Evolutionary conservation across 2,888 invertebrate species (phyloP).

Genomic region (Halictus ligatus): DNA sequence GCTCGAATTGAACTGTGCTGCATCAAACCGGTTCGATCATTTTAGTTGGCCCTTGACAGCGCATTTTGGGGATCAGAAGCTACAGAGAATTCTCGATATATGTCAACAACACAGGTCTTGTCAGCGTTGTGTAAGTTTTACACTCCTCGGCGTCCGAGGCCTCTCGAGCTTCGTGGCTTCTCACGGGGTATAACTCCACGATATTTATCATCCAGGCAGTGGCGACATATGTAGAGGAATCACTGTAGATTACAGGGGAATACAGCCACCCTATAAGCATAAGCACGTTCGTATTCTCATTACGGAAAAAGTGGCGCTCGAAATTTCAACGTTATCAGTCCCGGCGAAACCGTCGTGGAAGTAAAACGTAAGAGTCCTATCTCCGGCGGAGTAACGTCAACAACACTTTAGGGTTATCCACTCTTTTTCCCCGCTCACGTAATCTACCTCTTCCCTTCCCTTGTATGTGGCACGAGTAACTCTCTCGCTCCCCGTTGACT

Average conservation of each 20-base stretch:
- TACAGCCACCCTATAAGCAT: background rate
- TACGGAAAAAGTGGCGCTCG: constrained; percentile 45
- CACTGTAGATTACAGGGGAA: background rate
- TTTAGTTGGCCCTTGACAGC: background rate
- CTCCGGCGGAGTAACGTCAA: constrained; percentile 48
- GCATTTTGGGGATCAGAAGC: background rate
- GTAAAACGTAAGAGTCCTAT: constrained; percentile 53
- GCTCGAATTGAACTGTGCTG: background rate
- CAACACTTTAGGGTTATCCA: constrained; percentile 49
- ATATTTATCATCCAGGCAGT: too few species aligned
- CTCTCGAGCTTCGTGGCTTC: too few species aligned
- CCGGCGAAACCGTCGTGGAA: constrained; percentile 33
- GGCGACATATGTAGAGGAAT: too few species aligned
- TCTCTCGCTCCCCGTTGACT: constrained; percentile 19
- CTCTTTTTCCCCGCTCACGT: constrained; percentile 52
- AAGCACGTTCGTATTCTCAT: constrained; percentile 8
- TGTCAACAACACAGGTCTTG: too few species aligned
- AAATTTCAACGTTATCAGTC: constrained; percentile 53
- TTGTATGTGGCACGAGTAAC: constrained; percentile 30
- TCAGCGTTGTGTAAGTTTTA: too few species aligned
- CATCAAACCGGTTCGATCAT: background rate
- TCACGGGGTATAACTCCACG: too few species aligned
- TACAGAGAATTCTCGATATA: too few species aligned
- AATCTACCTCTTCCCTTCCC: constrained; percentile 52
- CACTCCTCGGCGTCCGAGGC: too few species aligned